Percentiles rank a stretch among this genome's conserved stretches.
Conservation (phyloP, 2,888 invertebrate species). For the Hypomecis atomaria region DNA sequence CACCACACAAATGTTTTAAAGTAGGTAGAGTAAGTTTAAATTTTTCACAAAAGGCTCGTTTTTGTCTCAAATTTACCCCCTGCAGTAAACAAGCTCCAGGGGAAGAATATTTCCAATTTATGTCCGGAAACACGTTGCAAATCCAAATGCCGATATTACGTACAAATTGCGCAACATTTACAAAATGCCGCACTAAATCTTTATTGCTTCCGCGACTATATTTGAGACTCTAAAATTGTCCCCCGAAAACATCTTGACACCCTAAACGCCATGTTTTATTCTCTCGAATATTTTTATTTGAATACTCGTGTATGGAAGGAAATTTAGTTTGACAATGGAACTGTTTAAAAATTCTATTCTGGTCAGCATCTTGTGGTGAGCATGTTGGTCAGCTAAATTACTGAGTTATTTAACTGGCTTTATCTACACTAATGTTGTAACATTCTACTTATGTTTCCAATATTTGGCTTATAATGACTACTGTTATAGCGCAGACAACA, state of each 20-base stretch:
- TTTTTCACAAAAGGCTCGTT: neutral
- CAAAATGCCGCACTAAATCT: constrained; percentile 64
- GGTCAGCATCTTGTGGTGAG: no score
- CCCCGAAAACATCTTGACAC: constrained; percentile 71
- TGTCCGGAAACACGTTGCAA: constrained; percentile 35
- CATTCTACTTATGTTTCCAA: no score
- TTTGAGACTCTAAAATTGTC: constrained; percentile 67
- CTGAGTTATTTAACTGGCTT: no score
- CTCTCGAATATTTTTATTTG: constrained; percentile 77
- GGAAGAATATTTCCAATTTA: constrained; percentile 34
- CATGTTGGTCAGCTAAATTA: no score
- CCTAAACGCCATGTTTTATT: constrained; percentile 78
- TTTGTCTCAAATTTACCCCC: neutral
- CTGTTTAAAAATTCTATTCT: no score
- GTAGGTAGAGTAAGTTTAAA: neutral
- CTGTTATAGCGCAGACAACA: no score
- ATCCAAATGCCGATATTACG: constrained; percentile 39
- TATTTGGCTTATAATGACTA: no score
- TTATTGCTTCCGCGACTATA: constrained; percentile 75
- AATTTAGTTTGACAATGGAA: constrained; percentile 75
- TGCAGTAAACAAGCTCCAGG: constrained; percentile 12
- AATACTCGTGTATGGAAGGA: constrained; percentile 52
- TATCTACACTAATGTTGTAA: no score
- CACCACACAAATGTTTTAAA: no score
- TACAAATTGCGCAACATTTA: constrained; percentile 49